Evolutionary conservation across 2,797 vertebrate species (phyloP), one percentile per base, ranked within the genome.

Genomic region (Sebastolobus alascanus): DNA sequence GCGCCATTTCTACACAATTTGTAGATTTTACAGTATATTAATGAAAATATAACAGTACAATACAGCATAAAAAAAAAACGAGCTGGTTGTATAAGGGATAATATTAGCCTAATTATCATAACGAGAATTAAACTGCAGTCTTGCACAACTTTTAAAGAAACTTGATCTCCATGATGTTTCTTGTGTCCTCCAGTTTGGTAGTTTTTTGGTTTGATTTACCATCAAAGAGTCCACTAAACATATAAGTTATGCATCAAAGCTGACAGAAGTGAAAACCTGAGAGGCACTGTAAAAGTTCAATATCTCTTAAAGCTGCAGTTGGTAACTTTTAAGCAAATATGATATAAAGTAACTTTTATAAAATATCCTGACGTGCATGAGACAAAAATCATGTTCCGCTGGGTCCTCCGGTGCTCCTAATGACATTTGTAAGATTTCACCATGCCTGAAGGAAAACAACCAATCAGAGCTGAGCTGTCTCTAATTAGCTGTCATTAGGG

Each of bases 391-490:
- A 16, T 43, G 14, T 0, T 43, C 40, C 40, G 14, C 40, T 43
- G 0, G 6, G 14, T 43, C 40, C 40, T 43, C 14, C 40, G 6
- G 0, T 46, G 0, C 43, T 46, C 16, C 16, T 18, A 46, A 46
- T 46, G 43, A 18, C 6, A 8, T 46, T 46, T 18, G 43, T 46
- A 46, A 46, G 43, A 46, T 46, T 46, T 46, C 16, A 46, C 16
- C 16, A 3, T 0, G 0, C 43, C 43, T 6, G 6, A 0, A 18
- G 43, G 43, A 46, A 46, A 46, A 0, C 7, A 46, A 46, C 43
- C 43, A 46, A 46, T 46, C 43, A 46, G 16, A 46, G 43, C 43
- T 14, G 0, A 18, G 43, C 43, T 46, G 43, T 46, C 0, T 46
- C 6, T 46, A 46, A 46, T 8, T 46, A 0, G 0, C 16, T 18